These are phyloP conservation scores for Pristis pectinata DNA, from an alignment of 2,797 vertebrate genomes.

Conservation along the genomic window DNA sequence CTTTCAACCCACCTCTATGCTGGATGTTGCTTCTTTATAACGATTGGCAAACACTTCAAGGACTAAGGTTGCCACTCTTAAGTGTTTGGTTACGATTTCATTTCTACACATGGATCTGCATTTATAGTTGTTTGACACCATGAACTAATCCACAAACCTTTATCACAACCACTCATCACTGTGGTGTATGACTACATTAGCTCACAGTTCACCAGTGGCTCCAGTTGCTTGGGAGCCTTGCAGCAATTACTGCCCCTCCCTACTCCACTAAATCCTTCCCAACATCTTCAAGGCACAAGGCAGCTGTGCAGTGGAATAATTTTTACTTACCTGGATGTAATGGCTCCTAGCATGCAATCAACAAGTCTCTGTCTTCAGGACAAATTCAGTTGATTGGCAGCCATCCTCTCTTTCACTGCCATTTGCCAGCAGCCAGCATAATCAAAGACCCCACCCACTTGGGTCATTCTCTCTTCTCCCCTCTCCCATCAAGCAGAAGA, in stretches of 20 bases:
- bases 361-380: no score
- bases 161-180: background rate
- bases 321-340: no score
- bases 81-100: background rate
- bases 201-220: background rate
- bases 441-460: no score
- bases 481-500: no score
- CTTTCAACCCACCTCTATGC: background rate
- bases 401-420: no score
- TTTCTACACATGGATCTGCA: background rate
- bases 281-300: background rate
- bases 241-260: no score
- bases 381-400: no score
- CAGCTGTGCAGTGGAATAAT: background rate
- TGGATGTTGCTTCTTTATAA: background rate
- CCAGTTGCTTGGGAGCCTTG: no score
- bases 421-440: no score
- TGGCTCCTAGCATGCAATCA: no score
- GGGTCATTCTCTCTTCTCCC: no score
- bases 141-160: background rate
- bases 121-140: background rate
- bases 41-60: background rate
- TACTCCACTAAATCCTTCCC: background rate
- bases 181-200: no score
- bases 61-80: background rate